These are phyloP conservation scores for Orchestes rusci DNA, from an alignment of 2,888 invertebrate species.

Conservation along the genomic window DNA sequence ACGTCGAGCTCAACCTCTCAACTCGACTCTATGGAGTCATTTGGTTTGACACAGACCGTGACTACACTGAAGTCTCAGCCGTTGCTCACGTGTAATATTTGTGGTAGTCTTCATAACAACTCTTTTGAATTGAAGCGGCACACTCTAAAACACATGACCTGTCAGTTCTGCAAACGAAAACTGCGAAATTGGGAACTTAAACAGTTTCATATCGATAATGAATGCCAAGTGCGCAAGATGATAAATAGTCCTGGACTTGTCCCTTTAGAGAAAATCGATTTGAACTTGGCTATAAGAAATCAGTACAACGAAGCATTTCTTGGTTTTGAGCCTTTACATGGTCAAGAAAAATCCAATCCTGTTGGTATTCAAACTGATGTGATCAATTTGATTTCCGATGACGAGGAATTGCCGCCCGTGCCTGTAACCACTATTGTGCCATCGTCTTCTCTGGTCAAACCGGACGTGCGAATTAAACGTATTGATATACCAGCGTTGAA, in stretches of 20 bases:
- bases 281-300: constrained; percentile 18
- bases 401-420: too few relatives aligned
- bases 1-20: too few relatives aligned
- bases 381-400: too few relatives aligned
- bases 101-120: constrained; percentile 26
- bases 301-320: constrained; percentile 26
- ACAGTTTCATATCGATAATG: constrained; percentile 24
- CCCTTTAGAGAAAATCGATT: constrained; percentile 26
- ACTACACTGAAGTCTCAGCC: constrained; percentile 11
- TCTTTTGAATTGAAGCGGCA: constrained; percentile 27
- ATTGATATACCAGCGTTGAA: too few relatives aligned
- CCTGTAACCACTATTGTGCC: too few relatives aligned
- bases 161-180: constrained; percentile 29
- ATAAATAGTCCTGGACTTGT: neutral
- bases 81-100: constrained; percentile 27
- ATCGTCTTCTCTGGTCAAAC: too few relatives aligned
- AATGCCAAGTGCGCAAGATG: constrained; percentile 18
- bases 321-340: constrained; percentile 12
- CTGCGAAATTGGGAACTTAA: constrained; percentile 26
- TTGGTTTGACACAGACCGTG: constrained; percentile 18
- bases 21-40: too few relatives aligned
- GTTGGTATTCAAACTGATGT: too few relatives aligned
- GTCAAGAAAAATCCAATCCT: too few relatives aligned
- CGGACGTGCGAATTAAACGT: too few relatives aligned
- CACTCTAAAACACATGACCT: constrained; percentile 26